Evolutionary conservation across 1,140 invertebrate genomes (phyloP), one percentile per base, ranked within the genome.

Genomic region (Monomorium pharaonis): DNA sequence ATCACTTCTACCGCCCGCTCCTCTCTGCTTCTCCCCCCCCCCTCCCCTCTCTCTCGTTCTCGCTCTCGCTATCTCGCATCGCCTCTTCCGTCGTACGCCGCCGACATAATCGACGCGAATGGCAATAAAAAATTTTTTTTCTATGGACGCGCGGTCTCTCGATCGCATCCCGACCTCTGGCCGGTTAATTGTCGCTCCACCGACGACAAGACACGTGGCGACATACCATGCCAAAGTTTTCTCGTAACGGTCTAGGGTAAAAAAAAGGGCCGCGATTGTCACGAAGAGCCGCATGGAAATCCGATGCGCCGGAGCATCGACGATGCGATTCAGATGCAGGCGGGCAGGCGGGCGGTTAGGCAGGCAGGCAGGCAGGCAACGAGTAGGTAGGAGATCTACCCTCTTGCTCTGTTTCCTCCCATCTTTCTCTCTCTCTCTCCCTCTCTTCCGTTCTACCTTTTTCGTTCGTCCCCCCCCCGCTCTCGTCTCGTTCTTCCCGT

Each of bases 251-350:
- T 83, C 76, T 62, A 78, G 80, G 80, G 83, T 63, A 51, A 87
- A 84, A 58, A n/a, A 65, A 72, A 88, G 89, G 81, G 81, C 72
- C 86, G 86, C 89, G 89, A 90, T 90, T 90, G 89, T 90, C 89
- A 88, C 85, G 88, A 86, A 87, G 89, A 87, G 88, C 85, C 75
- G 81, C 88, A 90, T 90, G 89, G 88, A 90, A 90, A 90, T 90
- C 89, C 89, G 89, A 90, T 90, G 89, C 89, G 89, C 84, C 84
- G 77, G 89, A 88, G 77, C 89, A 90, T 90, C 89, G 89, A 74
- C 89, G 89, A 90, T 90, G 89, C 89, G 88, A 90, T 90, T 90
- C 89, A 90, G 89, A 90, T 85, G 80, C 69, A 83, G 51, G 78
- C 37, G 65, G 67, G 78, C 63, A 65, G 81, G 56, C 37, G 47